Conservation (phyloP, 2,797 vertebrate genomes). For the Anisognathus igniventris region DNA sequence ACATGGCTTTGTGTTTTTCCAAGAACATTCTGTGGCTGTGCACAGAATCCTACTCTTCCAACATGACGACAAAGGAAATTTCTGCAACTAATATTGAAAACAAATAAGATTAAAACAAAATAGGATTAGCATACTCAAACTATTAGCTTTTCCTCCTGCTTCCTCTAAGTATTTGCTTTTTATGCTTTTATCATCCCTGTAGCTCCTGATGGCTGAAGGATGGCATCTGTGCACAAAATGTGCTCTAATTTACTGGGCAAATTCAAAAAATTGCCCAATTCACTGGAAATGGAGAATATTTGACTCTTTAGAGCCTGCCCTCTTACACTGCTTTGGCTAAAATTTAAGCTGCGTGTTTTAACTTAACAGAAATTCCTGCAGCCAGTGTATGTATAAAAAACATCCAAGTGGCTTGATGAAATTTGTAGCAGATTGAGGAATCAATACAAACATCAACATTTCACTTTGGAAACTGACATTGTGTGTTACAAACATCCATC, state of each 20-base stretch:
- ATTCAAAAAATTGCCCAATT: neutral
- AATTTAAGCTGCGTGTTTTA: neutral
- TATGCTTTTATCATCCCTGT: neutral
- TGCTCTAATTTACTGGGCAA: neutral
- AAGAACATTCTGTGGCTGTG: neutral
- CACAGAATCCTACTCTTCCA: neutral
- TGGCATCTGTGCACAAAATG: neutral
- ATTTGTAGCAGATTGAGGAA: neutral
- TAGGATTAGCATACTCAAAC: conserved; percentile 23
- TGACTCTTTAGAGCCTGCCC: neutral
- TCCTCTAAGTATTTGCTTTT: neutral
- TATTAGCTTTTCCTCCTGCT: conserved; percentile 9
- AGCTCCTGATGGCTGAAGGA: neutral
- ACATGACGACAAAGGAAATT: conserved; percentile 17
- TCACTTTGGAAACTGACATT: neutral
- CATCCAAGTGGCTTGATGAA: neutral
- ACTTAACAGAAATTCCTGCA: neutral
- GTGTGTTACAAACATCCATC: neutral
- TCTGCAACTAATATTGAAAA: conserved; percentile 5
- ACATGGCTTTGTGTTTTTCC: neutral
- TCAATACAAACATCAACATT: neutral
- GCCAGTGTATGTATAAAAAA: neutral
- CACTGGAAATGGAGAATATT: neutral
- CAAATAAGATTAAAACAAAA: conserved; percentile 38
- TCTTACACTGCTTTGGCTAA: neutral